phyloP scores from a whole-genome alignment of 2,797 vertebrate genomes.

The Sphaeramia orbicularis region DNA sequence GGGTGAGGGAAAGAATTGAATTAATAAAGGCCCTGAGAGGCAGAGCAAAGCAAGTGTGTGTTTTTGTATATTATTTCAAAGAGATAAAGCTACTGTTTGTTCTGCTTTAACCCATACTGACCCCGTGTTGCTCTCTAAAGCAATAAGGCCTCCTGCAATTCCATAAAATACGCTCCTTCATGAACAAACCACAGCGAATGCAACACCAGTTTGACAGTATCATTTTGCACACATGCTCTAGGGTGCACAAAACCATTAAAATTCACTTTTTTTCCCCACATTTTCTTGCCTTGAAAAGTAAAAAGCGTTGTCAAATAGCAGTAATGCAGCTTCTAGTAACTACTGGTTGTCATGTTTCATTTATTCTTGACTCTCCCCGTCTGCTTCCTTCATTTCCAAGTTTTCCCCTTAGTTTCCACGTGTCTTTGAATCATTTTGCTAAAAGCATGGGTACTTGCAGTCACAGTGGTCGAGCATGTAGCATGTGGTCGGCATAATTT shows the following conservation, averaged over 20 bases:
- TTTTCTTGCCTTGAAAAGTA: slow-evolving; percentile 23
- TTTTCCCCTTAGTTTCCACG: slow-evolving; percentile 22
- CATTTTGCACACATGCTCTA: slow-evolving; percentile 13
- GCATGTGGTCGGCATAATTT: slow-evolving; percentile 43
- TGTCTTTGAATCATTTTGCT: slow-evolving; percentile 47
- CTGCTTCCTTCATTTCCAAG: slow-evolving; percentile 35
- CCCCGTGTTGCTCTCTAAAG: slow-evolving; percentile 20
- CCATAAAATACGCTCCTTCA: background rate
- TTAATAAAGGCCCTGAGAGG: background rate
- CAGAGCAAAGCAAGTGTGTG: background rate
- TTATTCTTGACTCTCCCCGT: slow-evolving; percentile 27
- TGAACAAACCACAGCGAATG: slow-evolving; percentile 15
- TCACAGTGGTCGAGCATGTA: slow-evolving; percentile 43
- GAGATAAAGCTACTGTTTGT: slow-evolving; percentile 1
- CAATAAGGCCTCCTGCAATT: slow-evolving; percentile 8
- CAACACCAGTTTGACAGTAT: slow-evolving; percentile 5
- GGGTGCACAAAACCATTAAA: background rate
- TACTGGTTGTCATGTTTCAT: slow-evolving; percentile 60
- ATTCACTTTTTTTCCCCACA: slow-evolving; percentile 8
- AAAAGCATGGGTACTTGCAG: slow-evolving; percentile 47
- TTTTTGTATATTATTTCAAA: background rate
- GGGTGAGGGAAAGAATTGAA: background rate
- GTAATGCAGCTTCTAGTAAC: slow-evolving; percentile 41
- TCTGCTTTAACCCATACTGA: background rate
- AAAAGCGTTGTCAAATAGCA: slow-evolving; percentile 44